A percentile compares a stretch with the other conserved stretches of the same genome.
Evolutionary conservation across 37 sponge, comb jelly and placozoan genomes (phyloP).

Genomic region (Bolinopsis microptera): DNA sequence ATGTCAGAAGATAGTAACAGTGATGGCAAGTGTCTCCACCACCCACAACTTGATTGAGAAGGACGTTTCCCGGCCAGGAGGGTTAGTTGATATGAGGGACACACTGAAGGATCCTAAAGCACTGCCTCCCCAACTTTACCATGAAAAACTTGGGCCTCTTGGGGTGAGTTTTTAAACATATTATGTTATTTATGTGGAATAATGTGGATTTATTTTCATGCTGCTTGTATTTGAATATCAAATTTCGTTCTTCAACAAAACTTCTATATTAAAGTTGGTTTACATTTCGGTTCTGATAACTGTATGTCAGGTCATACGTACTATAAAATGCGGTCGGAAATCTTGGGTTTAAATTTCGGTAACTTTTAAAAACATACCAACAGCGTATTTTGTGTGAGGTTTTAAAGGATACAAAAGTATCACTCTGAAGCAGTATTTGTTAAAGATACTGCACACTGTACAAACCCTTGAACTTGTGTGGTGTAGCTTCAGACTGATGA

Average conservation of each 20-base stretch:
- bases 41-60: not conserved
- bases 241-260: no score
- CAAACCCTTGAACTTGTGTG: no score
- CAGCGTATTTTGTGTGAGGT: no score
- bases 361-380: no score
- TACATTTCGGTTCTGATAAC: no score
- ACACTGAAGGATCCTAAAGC: constrained; percentile 40
- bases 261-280: no score
- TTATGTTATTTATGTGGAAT: not conserved
- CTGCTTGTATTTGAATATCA: no score
- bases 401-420: not conserved
- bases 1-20: constrained; percentile 36
- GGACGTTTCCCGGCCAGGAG: constrained; percentile 20
- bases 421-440: not conserved
- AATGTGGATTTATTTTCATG: not conserved
- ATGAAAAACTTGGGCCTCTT: not conserved
- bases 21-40: not conserved
- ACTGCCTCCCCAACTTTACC: constrained; percentile 40
- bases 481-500: not conserved
- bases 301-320: no score
- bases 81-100: constrained; percentile 1
- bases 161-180: constrained; percentile 51
- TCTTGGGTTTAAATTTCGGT: no score
- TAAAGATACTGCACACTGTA: not conserved
- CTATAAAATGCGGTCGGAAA: no score